Conservation (phyloP, 2,888 invertebrate genomes). For the Caenorhabditis sp. region DNA sequence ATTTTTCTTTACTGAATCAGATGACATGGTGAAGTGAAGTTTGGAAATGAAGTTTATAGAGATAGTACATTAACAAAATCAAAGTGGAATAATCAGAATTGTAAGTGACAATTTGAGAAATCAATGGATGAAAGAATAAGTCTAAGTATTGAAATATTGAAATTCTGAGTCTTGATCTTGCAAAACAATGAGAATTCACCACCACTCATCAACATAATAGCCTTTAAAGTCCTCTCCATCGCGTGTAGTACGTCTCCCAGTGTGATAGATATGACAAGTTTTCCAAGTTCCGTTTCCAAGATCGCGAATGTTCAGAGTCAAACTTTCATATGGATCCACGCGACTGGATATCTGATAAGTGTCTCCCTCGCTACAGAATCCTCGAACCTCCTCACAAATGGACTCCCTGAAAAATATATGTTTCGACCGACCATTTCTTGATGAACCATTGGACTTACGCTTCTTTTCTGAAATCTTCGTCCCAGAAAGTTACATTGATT, state of each 20-base stretch:
- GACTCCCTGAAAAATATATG: not conserved
- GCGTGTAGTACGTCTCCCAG: not conserved
- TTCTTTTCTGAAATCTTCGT: slow-evolving; percentile 4
- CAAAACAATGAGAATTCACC: too few relatives aligned
- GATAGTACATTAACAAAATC: too few relatives aligned
- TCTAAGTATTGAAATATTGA: too few relatives aligned
- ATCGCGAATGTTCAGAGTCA: not conserved
- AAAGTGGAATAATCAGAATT: too few relatives aligned
- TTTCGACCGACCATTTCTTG: not conserved
- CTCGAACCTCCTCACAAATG: not conserved
- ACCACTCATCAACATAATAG: not conserved
- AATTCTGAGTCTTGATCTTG: too few relatives aligned
- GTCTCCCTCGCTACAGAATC: not conserved
- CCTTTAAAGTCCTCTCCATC: not conserved
- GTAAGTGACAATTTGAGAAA: too few relatives aligned
- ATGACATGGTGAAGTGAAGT: too few relatives aligned
- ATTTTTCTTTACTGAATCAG: too few relatives aligned
- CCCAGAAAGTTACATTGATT: slow-evolving; percentile 3
- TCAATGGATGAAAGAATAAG: too few relatives aligned
- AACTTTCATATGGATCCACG: slow-evolving; percentile 14
- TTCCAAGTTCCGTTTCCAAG: too few relatives aligned
- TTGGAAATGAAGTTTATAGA: too few relatives aligned
- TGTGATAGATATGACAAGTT: slow-evolving; percentile 8
- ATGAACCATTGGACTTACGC: not conserved
- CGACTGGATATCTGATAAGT: slow-evolving; percentile 11